Percentiles rank a stretch among this genome's conserved stretches.
These are phyloP conservation scores for Xenopus laevis DNA, from an alignment of 2,113 vertebrate species.

Conservation along the genomic window DNA sequence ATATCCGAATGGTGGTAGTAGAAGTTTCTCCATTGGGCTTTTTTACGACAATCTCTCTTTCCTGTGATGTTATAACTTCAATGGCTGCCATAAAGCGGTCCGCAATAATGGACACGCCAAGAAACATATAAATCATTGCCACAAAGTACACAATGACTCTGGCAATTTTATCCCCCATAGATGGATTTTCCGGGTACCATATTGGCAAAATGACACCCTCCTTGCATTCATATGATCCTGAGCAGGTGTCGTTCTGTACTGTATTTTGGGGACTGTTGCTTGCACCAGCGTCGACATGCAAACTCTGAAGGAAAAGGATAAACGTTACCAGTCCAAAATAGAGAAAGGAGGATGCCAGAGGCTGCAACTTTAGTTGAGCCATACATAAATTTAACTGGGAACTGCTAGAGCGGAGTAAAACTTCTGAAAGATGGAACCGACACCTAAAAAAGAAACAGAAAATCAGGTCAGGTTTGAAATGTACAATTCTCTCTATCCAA, in stretches of 20 bases:
- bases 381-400: conserved; percentile 79
- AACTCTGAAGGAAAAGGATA: conserved; percentile 77
- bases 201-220: conserved; percentile 94
- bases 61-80: conserved; percentile 96
- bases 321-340: conserved; percentile 88
- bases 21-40: conserved; percentile 93
- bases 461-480: neutral
- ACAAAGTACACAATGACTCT: conserved; percentile 98
- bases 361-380: conserved; percentile 90
- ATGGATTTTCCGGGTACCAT: conserved; percentile 98
- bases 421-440: conserved; percentile 53
- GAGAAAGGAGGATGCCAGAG: conserved; percentile 84
- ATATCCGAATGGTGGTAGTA: conserved; percentile 87
- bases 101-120: conserved; percentile 96
- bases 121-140: conserved; percentile 98
- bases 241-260: conserved; percentile 80
- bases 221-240: conserved; percentile 79
- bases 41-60: conserved; percentile 90
- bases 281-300: conserved; percentile 78
- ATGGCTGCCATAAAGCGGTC: conserved; percentile 99
- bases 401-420: conserved; percentile 57
- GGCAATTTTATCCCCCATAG: conserved; percentile 96
- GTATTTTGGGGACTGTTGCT: conserved; percentile 68
- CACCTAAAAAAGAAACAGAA: conserved; percentile 65
- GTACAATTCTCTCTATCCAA: too few species aligned